phyloP scores from a whole-genome alignment of 2,888 invertebrate genomes.

The Sepiola atlantica region DNA sequence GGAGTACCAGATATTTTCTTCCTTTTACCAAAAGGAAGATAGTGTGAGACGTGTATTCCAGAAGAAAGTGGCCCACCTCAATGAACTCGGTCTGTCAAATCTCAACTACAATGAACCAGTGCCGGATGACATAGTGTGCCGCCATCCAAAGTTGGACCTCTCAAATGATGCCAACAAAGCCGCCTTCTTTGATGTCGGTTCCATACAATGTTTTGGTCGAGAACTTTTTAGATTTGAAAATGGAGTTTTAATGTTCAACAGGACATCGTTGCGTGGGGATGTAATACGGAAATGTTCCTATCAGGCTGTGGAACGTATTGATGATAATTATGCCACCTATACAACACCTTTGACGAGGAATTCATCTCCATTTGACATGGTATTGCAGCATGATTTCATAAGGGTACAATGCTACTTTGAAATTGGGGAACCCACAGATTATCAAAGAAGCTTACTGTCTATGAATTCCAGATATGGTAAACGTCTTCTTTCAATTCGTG shows the following conservation, averaged over 20 bases:
- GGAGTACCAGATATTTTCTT: conserved; percentile 41
- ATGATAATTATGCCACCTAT: conserved; percentile 59
- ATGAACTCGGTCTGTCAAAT: conserved; percentile 39
- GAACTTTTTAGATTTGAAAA: conserved; percentile 59
- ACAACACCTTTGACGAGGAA: conserved; percentile 55
- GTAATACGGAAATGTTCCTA: conserved; percentile 62
- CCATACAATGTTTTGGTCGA: conserved; percentile 58
- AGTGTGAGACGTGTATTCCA: neutral
- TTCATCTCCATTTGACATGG: conserved; percentile 56
- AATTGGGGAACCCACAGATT: conserved; percentile 37
- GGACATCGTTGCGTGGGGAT: conserved; percentile 52
- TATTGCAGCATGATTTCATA: conserved; percentile 63
- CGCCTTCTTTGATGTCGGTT: conserved; percentile 58
- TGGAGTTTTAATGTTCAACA: conserved; percentile 57
- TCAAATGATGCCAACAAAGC: conserved; percentile 61
- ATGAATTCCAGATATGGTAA: neutral
- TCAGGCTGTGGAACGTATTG: conserved; percentile 58
- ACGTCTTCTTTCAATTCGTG: neutral
- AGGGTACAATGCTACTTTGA: conserved; percentile 60
- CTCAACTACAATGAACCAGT: neutral
- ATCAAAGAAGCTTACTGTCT: neutral
- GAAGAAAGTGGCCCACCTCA: neutral
- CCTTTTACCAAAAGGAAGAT: neutral
- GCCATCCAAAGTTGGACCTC: conserved; percentile 58
- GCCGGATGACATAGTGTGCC: conserved; percentile 54